Base-by-base conservation (phyloP, 2,113 vertebrate genomes). In the Cyanoderma ruficeps region DNA sequence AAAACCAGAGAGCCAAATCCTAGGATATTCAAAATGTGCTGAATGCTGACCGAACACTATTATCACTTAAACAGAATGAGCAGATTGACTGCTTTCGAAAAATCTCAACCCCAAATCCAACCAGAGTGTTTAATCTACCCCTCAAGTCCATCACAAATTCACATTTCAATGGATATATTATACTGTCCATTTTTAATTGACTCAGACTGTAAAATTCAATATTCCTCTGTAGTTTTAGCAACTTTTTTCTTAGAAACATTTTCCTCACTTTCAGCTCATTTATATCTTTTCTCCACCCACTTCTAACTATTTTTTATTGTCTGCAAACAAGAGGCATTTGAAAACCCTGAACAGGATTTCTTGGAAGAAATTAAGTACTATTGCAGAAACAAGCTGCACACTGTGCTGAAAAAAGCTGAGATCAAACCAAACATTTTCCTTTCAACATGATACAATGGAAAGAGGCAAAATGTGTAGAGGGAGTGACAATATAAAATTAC, bases 361-460 rank as follows among this genome's bases (percentile, higher is more conserved):
- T 87, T 31, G 23, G 41, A 61, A 88, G 27, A 25, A 46, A 76
- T 69, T 69, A 76, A 83, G 52, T 64, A 61, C 25, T 85, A 50
- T 27, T 0, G 0, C 53, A 87, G 77, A 96, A 87, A 70, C 9
- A 89, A 69, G 65, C 15, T 72, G 46, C 61, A 70, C 53, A 83
- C 57, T 69, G 53, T 69, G 82, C 41, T 88, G 65, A 28, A 94
- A 61, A 83, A 89, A 50, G 21, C 24, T 64, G 22, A 80, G 35
- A 94, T 61, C 47, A 86, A 92, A 95, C 49, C 35, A 94, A 78
- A 35, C 28, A 52, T 22, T 70, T 94, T 92, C n/a, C 19, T 83
- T 96, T 93, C 80, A 94, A 41, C 16, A 33, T 47, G 53, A 85
- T 49, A 79, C 31, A 71, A 59, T 61, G 33, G 90, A 92, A 88